Evolutionary conservation across 2,888 invertebrate genomes (phyloP), one percentile per base, ranked within the genome.

Genomic region (Hypercompe scribonia): DNA sequence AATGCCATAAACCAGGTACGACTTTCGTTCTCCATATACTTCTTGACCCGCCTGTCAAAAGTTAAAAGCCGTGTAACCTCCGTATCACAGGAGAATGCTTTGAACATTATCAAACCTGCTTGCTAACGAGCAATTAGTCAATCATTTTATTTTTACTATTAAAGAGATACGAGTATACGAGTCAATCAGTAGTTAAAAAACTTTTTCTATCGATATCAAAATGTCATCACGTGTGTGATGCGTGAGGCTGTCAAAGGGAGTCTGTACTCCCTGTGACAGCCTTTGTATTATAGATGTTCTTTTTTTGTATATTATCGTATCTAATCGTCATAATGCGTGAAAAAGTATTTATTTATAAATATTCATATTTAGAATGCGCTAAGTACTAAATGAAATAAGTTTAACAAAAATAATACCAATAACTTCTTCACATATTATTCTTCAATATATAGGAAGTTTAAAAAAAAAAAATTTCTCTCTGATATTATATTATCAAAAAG

Each of bases 71-170:
- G 84, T 87, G 85, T 87, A 84, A 86, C 89, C 83, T 88, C 87
- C 81, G 86, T 85, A 79, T 86, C 85, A 82, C 86, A 83, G 77
- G 79, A 79, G 78, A 81, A 84, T 79, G 81, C 75, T 85, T 81
- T 70, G 78, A 71, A 77, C 78, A 82, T 81, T 84, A 85, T 85
- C 80, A 79, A 80, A 82, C 78, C 72, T 80, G 81, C 80, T 78
- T 86, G 85, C 84, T 88, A 85, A 87, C 86, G 80, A 79, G 79
- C 88, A 90, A 90, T 91, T 89, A 90, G 85, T 81, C 78, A 86
- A 82, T 82, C 77, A 82, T 82, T 86, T 87, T 86, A 85, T 87
- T 85, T 86, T 82, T 78, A 75, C 72, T 72, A 71, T 46, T 54
- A 65, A 74, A 74, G 70, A 81, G 72, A 74, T 81, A 78, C 85